Evolutionary conservation across 2,113 vertebrate genomes (phyloP).

Genomic region (Micronycteris hirsuta): DNA sequence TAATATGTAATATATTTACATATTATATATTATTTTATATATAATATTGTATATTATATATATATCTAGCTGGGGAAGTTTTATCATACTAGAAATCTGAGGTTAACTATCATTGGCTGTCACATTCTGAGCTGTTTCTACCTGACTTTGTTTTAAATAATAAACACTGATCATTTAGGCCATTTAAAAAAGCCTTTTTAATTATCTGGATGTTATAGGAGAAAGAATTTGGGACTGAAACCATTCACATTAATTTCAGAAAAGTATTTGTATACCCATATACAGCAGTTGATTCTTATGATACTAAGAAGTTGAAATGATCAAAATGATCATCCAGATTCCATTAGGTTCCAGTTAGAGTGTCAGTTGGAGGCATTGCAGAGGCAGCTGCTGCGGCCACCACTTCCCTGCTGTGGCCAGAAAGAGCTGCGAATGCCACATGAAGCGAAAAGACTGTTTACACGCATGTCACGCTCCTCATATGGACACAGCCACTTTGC

Average conservation of each 20-base stretch:
- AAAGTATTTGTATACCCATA: not conserved
- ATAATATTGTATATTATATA: too few relatives aligned
- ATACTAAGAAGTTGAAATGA: conserved; percentile 60
- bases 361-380: conserved; percentile 34
- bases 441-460: not conserved
- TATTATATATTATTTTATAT: too few relatives aligned
- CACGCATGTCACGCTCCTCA: not conserved
- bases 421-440: conserved; percentile 11
- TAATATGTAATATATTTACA: too few relatives aligned
- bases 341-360: conserved; percentile 58
- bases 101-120: not conserved
- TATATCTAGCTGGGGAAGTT: not conserved
- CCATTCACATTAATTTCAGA: not conserved
- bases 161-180: not conserved
- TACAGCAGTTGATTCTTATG: not conserved
- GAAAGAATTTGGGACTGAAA: not conserved
- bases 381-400: conserved; percentile 34
- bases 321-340: not conserved
- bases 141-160: not conserved
- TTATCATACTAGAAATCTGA: not conserved
- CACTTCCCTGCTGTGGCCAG: not conserved
- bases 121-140: not conserved
- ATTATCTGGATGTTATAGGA: not conserved
- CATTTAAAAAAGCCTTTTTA: not conserved
- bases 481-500: not conserved